Evolutionary conservation across 1,140 invertebrate species (phyloP).

Genomic region (Drosophila punjabiensis): DNA sequence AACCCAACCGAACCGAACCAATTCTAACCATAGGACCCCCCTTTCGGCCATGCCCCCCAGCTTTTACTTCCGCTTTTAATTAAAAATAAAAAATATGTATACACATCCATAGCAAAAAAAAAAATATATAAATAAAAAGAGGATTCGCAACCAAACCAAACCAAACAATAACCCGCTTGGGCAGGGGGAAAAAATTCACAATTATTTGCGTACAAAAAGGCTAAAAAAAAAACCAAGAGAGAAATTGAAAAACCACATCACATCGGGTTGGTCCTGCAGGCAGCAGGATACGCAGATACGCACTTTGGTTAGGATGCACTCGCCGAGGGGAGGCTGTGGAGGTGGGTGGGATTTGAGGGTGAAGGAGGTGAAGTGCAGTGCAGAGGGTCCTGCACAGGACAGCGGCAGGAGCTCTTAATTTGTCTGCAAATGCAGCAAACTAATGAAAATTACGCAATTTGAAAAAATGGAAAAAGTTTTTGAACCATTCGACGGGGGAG

Average conservation of each 20-base stretch:
- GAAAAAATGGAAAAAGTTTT: slow-evolving; percentile 70
- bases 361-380: neutral
- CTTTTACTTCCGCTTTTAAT: slow-evolving; percentile 83
- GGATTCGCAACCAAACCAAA: slow-evolving; percentile 66
- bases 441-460: slow-evolving; percentile 83
- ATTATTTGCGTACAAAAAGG: slow-evolving; percentile 79
- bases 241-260: slow-evolving; percentile 60
- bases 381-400: slow-evolving; percentile 18
- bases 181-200: slow-evolving; percentile 70
- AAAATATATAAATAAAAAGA: slow-evolving; percentile 30
- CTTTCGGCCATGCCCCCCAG: slow-evolving; percentile 26
- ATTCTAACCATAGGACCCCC: slow-evolving; percentile 18
- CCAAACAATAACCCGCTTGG: slow-evolving; percentile 73
- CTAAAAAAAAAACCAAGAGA: slow-evolving; percentile 69
- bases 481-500: slow-evolving; percentile 7
- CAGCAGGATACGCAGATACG: slow-evolving; percentile 62
- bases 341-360: neutral
- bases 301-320: slow-evolving; percentile 61
- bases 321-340: neutral
- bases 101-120: slow-evolving; percentile 29
- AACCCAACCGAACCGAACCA: slow-evolving; percentile 15
- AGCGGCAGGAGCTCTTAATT: slow-evolving; percentile 71
- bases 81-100: slow-evolving; percentile 78
- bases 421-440: slow-evolving; percentile 78
- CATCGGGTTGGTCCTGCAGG: slow-evolving; percentile 58